phyloP scores from a whole-genome alignment of 2,797 vertebrate species.

The Enteromius fasciolatus region DNA sequence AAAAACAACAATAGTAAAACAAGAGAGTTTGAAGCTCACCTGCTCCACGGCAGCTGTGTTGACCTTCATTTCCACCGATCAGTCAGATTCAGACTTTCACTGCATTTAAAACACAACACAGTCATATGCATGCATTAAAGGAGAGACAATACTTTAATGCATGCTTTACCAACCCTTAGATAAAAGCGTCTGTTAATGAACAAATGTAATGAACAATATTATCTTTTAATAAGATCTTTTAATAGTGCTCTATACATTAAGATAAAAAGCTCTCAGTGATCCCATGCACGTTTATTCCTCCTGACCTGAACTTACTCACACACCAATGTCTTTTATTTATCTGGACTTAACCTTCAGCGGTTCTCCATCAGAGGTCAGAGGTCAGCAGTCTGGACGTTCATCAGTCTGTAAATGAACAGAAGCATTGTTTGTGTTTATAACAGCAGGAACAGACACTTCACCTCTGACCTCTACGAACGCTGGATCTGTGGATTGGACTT shows the following conservation, averaged over 20 bases:
- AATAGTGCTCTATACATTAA: not conserved
- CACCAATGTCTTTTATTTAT: not conserved
- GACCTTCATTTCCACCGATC: not conserved
- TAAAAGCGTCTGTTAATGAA: not conserved
- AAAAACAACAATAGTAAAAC: not conserved
- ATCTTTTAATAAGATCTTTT: too few relatives aligned
- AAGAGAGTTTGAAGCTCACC: not conserved
- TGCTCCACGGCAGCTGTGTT: not conserved
- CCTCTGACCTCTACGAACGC: not conserved
- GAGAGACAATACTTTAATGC: not conserved
- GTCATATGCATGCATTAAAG: not conserved
- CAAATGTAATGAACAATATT: too few relatives aligned
- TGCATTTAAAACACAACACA: not conserved
- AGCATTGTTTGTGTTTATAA: not conserved
- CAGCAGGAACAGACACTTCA: not conserved
- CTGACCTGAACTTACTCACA: not conserved
- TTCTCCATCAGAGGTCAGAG: not conserved
- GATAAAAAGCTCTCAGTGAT: not conserved
- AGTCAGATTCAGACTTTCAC: not conserved
- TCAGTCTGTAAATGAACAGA: not conserved
- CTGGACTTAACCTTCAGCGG: not conserved
- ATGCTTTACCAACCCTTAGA: not conserved
- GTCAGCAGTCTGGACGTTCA: not conserved
- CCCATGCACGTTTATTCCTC: not conserved
- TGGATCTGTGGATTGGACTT: not conserved